Evolutionary conservation across 2,888 invertebrate genomes (phyloP).

Genomic region (Euphydryas editha): DNA sequence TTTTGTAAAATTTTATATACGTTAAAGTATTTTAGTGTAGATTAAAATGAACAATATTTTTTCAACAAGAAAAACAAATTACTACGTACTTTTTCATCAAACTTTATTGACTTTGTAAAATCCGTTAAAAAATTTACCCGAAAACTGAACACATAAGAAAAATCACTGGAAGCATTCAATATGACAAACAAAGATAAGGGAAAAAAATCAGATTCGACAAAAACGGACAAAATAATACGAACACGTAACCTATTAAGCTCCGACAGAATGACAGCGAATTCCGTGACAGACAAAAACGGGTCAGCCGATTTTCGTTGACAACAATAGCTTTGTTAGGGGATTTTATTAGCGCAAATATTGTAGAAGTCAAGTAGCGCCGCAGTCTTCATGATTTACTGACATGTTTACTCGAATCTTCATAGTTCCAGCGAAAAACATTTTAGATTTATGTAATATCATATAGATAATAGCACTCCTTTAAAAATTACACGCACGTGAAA

Average conservation of each 20-base stretch:
- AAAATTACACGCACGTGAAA: constrained; percentile 7
- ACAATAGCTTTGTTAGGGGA: constrained; percentile 80
- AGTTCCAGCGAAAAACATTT: constrained; percentile 50
- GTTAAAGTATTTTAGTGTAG: background rate
- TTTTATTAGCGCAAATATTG: constrained; percentile 83
- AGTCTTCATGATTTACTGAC: constrained; percentile 78
- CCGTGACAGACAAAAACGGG: constrained; percentile 72
- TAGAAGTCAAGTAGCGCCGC: constrained; percentile 74
- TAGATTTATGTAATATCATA: constrained; percentile 14
- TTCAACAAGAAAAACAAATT: background rate
- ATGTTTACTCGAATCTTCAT: constrained; percentile 77
- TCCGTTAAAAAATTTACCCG: background rate
- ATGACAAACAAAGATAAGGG: background rate
- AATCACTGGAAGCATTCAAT: background rate
- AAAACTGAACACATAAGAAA: background rate
- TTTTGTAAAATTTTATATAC: background rate
- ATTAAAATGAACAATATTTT: background rate
- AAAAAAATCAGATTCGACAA: constrained; percentile 13
- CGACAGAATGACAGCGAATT: constrained; percentile 59
- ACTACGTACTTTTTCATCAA: too few relatives aligned
- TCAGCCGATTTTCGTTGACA: constrained; percentile 76
- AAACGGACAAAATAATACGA: constrained; percentile 11
- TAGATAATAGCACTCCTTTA: constrained; percentile 14
- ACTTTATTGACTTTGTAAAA: too few relatives aligned
- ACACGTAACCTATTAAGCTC: constrained; percentile 40